Conservation (phyloP, 2,888 invertebrate genomes). For the Chaetogeoica ovagalla region DNA sequence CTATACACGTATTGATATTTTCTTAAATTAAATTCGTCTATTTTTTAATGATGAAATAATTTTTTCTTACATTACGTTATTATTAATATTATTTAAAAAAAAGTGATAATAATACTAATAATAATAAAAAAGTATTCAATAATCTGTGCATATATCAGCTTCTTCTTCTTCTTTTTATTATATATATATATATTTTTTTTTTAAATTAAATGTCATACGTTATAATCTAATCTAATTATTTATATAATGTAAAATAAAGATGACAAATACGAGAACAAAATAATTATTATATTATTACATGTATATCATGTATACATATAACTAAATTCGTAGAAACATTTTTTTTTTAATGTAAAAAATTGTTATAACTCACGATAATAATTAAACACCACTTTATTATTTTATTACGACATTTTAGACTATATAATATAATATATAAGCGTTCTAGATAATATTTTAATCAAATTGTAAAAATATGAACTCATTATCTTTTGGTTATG, state of each 20-base stretch:
- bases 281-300: not conserved
- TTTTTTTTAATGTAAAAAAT: slow-evolving; percentile 15
- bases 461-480: slow-evolving; percentile 19
- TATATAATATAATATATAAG: not conserved
- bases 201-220: slow-evolving; percentile 7
- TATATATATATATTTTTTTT: slow-evolving; percentile 9
- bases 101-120: too few species aligned
- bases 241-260: slow-evolving; percentile 7
- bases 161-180: not conserved
- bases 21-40: too few species aligned
- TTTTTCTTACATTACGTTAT: not conserved
- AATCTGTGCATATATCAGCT: not conserved
- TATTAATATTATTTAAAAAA: not conserved
- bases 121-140: not conserved
- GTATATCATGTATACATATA: not conserved
- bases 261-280: slow-evolving; percentile 13
- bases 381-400: slow-evolving; percentile 17
- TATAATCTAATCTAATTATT: slow-evolving; percentile 25
- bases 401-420: slow-evolving; percentile 6
- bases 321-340: slow-evolving; percentile 7
- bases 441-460: slow-evolving; percentile 12
- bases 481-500: not conserved
- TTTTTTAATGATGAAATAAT: too few species aligned
- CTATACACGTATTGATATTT: too few species aligned
- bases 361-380: not conserved